phyloP scores from a whole-genome alignment of 2,797 vertebrate genomes.

The Argentina silus region DNA sequence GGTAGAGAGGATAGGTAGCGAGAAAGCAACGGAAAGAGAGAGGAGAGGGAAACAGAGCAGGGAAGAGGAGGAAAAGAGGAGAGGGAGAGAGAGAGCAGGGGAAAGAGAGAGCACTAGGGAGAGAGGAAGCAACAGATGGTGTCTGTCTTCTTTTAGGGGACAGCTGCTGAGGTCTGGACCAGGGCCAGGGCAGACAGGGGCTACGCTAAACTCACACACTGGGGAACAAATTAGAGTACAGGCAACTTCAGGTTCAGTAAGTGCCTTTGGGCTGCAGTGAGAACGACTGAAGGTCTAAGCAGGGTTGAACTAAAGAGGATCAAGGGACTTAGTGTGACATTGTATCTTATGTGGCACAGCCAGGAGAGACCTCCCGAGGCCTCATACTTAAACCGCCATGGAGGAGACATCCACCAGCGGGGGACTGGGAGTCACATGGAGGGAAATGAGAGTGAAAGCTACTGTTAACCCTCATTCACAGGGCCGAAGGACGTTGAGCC shows the following conservation, averaged over 20 bases:
- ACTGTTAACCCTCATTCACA: too few species aligned
- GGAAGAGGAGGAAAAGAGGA: background rate
- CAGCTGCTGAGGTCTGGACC: slow-evolving; percentile 59
- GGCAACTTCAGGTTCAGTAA: slow-evolving; percentile 55
- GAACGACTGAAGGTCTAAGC: slow-evolving; percentile 35
- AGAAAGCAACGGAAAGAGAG: slow-evolving; percentile 3
- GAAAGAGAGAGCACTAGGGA: slow-evolving; percentile 6
- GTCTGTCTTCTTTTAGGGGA: slow-evolving; percentile 49
- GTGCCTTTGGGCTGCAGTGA: slow-evolving; percentile 37
- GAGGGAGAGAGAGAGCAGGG: background rate
- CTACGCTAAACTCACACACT: slow-evolving; percentile 56
- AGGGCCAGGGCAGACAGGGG: slow-evolving; percentile 45
- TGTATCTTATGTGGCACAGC: too few species aligned
- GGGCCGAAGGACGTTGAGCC: too few species aligned
- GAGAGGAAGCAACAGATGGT: slow-evolving; percentile 61
- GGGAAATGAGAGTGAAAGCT: too few species aligned
- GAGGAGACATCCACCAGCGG: too few species aligned
- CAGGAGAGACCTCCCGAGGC: too few species aligned
- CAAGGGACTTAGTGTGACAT: slow-evolving; percentile 24
- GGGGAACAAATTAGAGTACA: slow-evolving; percentile 33
- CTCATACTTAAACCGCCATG: too few species aligned
- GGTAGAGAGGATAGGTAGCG: background rate
- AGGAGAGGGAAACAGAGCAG: background rate
- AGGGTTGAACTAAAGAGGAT: slow-evolving; percentile 68
- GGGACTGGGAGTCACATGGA: too few species aligned